Percentiles rank a stretch among this genome's conserved stretches.
Conservation (phyloP, 1,140 invertebrate species). For the Battus philenor region DNA sequence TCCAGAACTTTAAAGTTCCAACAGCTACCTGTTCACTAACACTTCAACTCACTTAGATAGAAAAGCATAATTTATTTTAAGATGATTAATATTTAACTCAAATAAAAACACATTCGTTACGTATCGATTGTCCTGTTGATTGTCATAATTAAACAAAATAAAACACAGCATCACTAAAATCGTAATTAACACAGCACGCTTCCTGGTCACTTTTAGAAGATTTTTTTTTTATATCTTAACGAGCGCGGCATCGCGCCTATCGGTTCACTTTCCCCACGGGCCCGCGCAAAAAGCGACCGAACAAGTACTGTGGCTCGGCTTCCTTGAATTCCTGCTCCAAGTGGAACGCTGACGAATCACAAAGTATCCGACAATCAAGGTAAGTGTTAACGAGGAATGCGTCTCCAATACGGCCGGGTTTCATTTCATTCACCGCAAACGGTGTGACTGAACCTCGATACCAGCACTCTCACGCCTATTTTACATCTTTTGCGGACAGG, state of each 20-base stretch:
- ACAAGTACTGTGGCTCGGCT: slow-evolving; percentile 30
- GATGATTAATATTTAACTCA: too few species aligned
- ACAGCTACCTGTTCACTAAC: too few species aligned
- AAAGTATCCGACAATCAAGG: slow-evolving; percentile 15
- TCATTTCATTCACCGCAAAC: slow-evolving; percentile 58
- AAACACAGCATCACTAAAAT: not conserved
- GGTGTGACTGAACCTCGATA: slow-evolving; percentile 64
- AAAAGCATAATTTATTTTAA: too few species aligned
- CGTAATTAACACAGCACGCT: slow-evolving; percentile 1
- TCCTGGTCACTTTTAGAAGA: slow-evolving; percentile 1
- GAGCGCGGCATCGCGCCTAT: slow-evolving; percentile 26
- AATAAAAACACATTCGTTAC: too few species aligned
- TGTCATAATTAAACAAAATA: too few species aligned
- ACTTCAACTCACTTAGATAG: too few species aligned
- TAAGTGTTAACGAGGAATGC: slow-evolving; percentile 19
- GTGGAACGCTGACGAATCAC: slow-evolving; percentile 24
- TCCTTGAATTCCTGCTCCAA: slow-evolving; percentile 36
- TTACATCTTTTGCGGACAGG: too few species aligned
- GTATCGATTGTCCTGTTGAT: too few species aligned
- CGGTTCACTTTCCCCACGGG: slow-evolving; percentile 41
- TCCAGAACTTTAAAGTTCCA: too few species aligned
- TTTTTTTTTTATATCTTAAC: too few species aligned
- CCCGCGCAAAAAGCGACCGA: slow-evolving; percentile 40
- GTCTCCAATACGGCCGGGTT: slow-evolving; percentile 28
- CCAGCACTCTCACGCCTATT: too few species aligned